Evolutionary conservation across 2,888 invertebrate species (phyloP).

Genomic region (Agrotis exclamationis): DNA sequence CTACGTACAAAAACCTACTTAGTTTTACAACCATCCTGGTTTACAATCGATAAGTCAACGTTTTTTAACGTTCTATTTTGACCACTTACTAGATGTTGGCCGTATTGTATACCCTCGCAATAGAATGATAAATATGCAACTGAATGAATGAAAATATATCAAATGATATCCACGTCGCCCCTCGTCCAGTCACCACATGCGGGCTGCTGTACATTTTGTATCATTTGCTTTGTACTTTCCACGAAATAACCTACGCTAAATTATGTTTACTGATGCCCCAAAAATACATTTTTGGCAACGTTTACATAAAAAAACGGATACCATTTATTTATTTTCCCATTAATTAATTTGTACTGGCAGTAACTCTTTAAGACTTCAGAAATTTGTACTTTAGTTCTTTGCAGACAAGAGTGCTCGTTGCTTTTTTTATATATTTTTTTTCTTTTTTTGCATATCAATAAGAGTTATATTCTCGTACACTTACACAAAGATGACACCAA

Average conservation of each 20-base stretch:
- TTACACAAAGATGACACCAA: constrained; percentile 86
- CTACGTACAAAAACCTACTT: constrained; percentile 91
- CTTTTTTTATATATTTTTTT: constrained; percentile 71
- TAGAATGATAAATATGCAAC: constrained; percentile 71
- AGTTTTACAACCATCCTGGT: constrained; percentile 91
- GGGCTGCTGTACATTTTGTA: constrained; percentile 76
- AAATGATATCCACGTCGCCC: constrained; percentile 63
- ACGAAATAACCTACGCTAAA: constrained; percentile 84
- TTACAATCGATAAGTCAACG: constrained; percentile 81
- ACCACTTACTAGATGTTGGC: constrained; percentile 78
- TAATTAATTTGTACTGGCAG: constrained; percentile 90
- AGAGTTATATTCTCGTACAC: constrained; percentile 73
- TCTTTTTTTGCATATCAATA: constrained; percentile 67
- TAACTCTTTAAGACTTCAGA: constrained; percentile 87
- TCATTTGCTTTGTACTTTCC: constrained; percentile 82
- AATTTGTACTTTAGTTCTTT: constrained; percentile 90
- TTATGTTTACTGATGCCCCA: constrained; percentile 84
- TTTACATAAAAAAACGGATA: constrained; percentile 84
- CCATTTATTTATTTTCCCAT: constrained; percentile 70
- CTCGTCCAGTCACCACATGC: constrained; percentile 63
- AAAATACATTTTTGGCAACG: constrained; percentile 90
- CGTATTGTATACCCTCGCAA: constrained; percentile 77
- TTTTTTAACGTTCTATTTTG: constrained; percentile 73
- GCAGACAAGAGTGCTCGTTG: constrained; percentile 86
- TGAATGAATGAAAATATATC: constrained; percentile 52